These are phyloP conservation scores for Eufriesea mexicana DNA, from an alignment of 1,140 invertebrate genomes.

Conservation along the genomic window DNA sequence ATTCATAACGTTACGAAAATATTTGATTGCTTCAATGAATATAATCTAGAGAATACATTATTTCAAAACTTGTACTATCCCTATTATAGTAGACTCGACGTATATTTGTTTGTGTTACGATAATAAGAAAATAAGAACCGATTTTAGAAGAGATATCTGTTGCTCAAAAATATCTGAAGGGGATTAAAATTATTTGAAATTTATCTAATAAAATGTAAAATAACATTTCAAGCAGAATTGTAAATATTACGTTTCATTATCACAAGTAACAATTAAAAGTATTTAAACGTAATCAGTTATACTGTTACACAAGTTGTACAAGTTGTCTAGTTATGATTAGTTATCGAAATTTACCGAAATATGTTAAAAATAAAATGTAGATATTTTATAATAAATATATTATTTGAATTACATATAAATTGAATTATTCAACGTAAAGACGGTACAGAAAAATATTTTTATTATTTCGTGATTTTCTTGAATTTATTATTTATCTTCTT, in stretches of 20 bases:
- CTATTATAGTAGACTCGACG: too few species aligned
- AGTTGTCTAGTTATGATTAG: background rate
- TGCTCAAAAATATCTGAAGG: too few species aligned
- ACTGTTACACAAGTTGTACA: background rate
- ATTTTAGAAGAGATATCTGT: too few species aligned
- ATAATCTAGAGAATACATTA: too few species aligned
- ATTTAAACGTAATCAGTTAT: constrained; percentile 2
- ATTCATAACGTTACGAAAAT: too few species aligned
- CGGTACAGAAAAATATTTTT: background rate
- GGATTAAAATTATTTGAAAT: too few species aligned
- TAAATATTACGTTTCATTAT: background rate
- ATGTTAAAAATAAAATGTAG: background rate
- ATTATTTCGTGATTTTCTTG: background rate
- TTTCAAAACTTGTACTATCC: too few species aligned
- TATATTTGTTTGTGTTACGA: too few species aligned
- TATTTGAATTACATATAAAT: background rate
- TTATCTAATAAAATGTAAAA: too few species aligned
- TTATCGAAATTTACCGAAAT: background rate
- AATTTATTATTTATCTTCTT: background rate
- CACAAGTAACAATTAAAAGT: background rate
- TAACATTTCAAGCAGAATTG: background rate
- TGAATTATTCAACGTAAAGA: background rate
- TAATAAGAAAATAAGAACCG: too few species aligned
- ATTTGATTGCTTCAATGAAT: too few species aligned
- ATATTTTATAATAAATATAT: background rate